Evolutionary conservation across 2,888 invertebrate genomes (phyloP), one percentile per base, ranked within the genome.

Genomic region (Lepidocyrtoides sp.): DNA sequence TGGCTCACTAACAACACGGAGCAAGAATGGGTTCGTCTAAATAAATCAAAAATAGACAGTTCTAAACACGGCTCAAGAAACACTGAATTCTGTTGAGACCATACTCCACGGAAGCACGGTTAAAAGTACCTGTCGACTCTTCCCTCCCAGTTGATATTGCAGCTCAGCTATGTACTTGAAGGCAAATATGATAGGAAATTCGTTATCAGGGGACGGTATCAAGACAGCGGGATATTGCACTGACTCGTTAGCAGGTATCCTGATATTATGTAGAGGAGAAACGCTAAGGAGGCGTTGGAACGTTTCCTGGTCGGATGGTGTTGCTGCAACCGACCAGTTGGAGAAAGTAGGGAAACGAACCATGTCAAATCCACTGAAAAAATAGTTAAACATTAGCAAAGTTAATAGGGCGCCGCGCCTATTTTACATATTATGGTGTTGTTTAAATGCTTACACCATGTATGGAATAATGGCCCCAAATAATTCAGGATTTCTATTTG

Each of bases 181-280:
- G 92, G 99, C 99, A 96, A 99, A 99, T 79, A 99, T 99, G 93
- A 99, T 99, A 92, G 99, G 99, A 94, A 99, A 97, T 96, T 92
- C 91, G 60, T 91, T 91, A 36, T 91, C 91, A 3, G 92, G 83
- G n/a, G 91, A 91, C 26, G 92, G 90, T 0, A 93, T 44, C 48
- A 93, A 44, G 66, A 93, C 60, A 20, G 92, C 92, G 0, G 93
- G 92, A 66, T 92, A 92, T 20, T 92, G 92, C 17, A 91, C 83
- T 14, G 87, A 60, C n/a, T 85, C 88, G 66, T 91, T 91, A 26
- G 84, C 84, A 10, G 93, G 92, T 5, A 66, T 0, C 20, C 75
- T 79, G 44, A 93, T 91, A 32, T 92, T 92, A 63, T 93, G 93
- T 0, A 92, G 79, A 0, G 93, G 93, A 20, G 92, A 92, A 12